phyloP scores from a whole-genome alignment of 2,797 vertebrate genomes.

The Alca torda region DNA sequence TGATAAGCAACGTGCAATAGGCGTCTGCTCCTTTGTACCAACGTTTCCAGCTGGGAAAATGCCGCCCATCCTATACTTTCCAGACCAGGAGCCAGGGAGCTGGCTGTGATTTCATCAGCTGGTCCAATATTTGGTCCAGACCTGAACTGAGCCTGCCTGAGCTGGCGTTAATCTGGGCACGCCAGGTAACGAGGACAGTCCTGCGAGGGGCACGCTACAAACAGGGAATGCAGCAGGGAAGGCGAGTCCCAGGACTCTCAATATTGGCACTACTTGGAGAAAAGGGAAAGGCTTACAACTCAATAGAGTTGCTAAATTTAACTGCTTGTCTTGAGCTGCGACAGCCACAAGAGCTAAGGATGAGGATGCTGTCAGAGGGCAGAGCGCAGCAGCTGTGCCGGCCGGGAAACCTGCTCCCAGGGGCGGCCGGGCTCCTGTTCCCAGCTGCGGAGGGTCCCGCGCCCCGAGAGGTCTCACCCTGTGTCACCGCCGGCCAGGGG shows the following conservation, averaged over 20 bases:
- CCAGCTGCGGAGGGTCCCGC: neutral
- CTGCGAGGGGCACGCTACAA: rapidly evolving
- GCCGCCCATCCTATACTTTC: neutral
- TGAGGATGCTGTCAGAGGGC: rapidly evolving
- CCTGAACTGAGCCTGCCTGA: neutral
- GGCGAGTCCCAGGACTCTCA: neutral
- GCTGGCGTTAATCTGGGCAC: rapidly evolving
- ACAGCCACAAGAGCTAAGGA: rapidly evolving
- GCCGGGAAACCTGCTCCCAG: neutral
- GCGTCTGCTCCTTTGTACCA: rapidly evolving
- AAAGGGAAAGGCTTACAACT: neutral
- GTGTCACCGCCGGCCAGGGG: rapidly evolving
- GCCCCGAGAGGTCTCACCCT: neutral
- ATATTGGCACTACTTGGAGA: neutral
- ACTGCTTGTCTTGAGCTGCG: neutral
- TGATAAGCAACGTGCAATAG: neutral
- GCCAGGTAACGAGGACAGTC: rapidly evolving
- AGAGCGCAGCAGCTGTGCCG: neutral
- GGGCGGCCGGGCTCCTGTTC: neutral
- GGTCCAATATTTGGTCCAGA: neutral
- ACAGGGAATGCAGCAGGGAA: neutral
- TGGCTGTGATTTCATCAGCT: neutral
- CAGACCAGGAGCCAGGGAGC: neutral
- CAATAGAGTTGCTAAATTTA: neutral
- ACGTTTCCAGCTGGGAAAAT: neutral